Percentiles rank a stretch among this genome's conserved stretches.
These are phyloP conservation scores for Andrena chrysosceles DNA, from an alignment of 2,888 invertebrate species.

Conservation along the genomic window DNA sequence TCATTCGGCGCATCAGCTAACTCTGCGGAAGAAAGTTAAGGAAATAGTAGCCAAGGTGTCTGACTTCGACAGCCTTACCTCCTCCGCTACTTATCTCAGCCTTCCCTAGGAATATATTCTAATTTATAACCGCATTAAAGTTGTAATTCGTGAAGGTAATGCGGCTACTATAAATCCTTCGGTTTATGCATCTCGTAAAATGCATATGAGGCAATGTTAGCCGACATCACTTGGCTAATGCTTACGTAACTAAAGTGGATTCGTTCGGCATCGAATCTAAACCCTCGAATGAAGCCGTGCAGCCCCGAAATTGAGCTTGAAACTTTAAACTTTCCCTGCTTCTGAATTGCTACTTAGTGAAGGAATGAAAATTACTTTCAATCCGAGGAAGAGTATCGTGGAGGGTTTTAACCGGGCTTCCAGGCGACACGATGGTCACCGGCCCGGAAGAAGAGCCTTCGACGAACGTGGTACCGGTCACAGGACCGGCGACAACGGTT, in stretches of 20 bases:
- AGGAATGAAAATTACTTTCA: constrained; percentile 10
- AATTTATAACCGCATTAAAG: constrained; percentile 16
- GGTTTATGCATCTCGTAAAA: constrained; percentile 48
- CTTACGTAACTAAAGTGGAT: neutral
- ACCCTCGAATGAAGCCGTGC: neutral
- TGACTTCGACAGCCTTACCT: neutral
- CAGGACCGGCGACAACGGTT: constrained; percentile 63
- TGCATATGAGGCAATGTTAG: neutral
- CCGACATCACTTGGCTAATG: no score
- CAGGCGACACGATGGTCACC: constrained; percentile 22
- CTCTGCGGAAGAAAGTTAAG: neutral
- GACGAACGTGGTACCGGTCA: constrained; percentile 68
- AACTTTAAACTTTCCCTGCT: neutral
- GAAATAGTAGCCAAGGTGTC: neutral
- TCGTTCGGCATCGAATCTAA: neutral
- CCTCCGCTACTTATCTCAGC: no score
- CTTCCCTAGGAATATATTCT: neutral
- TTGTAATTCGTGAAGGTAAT: neutral
- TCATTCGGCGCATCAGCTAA: neutral
- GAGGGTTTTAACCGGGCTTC: neutral
- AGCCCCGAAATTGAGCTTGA: neutral
- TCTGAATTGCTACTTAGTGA: neutral
- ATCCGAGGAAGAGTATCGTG: neutral
- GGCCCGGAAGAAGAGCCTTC: constrained; percentile 53
- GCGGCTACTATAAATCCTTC: constrained; percentile 30